phyloP scores from a whole-genome alignment of 2,888 invertebrate genomes.

The Saturnia japonica region DNA sequence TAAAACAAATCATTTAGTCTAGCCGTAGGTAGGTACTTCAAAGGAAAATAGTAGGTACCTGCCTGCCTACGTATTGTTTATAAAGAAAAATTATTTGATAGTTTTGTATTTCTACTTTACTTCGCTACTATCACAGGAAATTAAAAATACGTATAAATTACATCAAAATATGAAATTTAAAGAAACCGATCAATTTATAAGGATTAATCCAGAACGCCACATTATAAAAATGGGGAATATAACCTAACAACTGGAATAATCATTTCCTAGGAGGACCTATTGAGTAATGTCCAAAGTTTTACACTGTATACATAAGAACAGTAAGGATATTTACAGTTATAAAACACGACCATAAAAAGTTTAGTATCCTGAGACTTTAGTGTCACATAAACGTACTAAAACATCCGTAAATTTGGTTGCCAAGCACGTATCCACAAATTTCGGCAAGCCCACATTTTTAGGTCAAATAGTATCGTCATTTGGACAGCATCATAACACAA shows the following conservation, averaged over 20 bases:
- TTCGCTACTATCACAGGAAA: slow-evolving; percentile 43
- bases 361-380: too few species aligned
- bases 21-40: not conserved
- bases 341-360: not conserved
- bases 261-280: not conserved
- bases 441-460: too few species aligned
- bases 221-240: not conserved
- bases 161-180: slow-evolving; percentile 15
- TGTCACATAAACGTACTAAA: too few species aligned
- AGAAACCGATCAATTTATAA: not conserved
- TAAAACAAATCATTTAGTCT: slow-evolving; percentile 4
- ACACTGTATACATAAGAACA: slow-evolving; percentile 6
- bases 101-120: slow-evolving; percentile 28
- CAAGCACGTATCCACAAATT: too few species aligned
- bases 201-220: not conserved
- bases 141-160: slow-evolving; percentile 28
- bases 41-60: not conserved
- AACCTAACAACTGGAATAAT: slow-evolving; percentile 8
- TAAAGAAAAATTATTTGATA: slow-evolving; percentile 14
- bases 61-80: too few species aligned
- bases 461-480: too few species aligned
- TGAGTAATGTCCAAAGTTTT: not conserved
- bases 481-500: too few species aligned
- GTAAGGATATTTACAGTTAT: not conserved
- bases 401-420: too few species aligned